These are phyloP conservation scores for Xenopus laevis DNA, from an alignment of 2,113 vertebrate species.

Conservation along the genomic window DNA sequence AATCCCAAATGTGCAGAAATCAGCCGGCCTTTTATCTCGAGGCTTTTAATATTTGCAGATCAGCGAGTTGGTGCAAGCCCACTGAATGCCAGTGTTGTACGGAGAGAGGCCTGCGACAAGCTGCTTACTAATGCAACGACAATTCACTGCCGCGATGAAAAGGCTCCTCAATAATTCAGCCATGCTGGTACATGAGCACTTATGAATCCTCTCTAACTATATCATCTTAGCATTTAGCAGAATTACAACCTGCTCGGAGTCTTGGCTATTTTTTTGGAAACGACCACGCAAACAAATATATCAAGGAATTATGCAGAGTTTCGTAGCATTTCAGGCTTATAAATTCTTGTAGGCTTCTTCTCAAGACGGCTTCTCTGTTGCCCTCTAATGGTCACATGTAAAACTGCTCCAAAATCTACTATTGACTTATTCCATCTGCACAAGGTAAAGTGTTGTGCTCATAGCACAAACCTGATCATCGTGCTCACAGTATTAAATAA, in stretches of 20 bases:
- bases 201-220: neutral
- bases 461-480: too few relatives aligned
- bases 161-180: neutral
- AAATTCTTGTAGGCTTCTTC: too few relatives aligned
- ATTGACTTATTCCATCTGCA: too few relatives aligned
- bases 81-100: neutral
- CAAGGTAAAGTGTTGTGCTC: too few relatives aligned
- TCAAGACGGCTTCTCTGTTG: too few relatives aligned
- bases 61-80: conserved; percentile 1
- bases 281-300: too few relatives aligned
- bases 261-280: neutral
- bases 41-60: conserved; percentile 1
- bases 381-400: too few relatives aligned
- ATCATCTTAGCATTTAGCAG: neutral
- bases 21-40: conserved; percentile 9
- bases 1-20: conserved; percentile 9
- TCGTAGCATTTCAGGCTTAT: too few relatives aligned
- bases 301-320: too few relatives aligned
- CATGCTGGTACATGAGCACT: neutral
- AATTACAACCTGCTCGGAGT: neutral
- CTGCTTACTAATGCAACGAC: neutral
- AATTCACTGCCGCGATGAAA: neutral
- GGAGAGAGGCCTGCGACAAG: neutral
- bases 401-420: too few relatives aligned
- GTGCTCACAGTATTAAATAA: too few relatives aligned